These are phyloP conservation scores for Catocala fraxini DNA, from an alignment of 2,888 invertebrate genomes.

Conservation along the genomic window DNA sequence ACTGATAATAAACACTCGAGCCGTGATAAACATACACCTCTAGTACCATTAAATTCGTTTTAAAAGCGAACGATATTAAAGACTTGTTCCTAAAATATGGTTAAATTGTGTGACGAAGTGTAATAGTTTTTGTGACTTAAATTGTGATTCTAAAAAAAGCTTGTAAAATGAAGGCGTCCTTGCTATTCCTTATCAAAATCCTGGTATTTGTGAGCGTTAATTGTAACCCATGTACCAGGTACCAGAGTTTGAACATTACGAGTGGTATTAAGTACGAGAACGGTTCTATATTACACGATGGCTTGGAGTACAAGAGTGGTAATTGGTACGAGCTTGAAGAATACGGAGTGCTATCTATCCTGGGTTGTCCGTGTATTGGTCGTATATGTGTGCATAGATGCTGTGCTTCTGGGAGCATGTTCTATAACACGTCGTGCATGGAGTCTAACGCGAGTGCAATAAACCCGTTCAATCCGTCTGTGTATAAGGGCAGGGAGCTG, in stretches of 20 bases:
- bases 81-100: conserved; percentile 10
- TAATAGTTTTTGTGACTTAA: conserved; percentile 23
- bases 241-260: conserved; percentile 75
- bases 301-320: conserved; percentile 64
- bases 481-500: conserved; percentile 64
- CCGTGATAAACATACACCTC: conserved; percentile 65
- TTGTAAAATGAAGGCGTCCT: conserved; percentile 60
- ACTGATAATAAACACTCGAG: conserved; percentile 70
- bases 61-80: conserved; percentile 4
- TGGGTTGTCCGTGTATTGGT: conserved; percentile 77
- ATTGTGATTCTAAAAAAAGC: conserved; percentile 33
- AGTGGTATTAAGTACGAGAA: conserved; percentile 61
- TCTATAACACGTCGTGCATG: conserved; percentile 58
- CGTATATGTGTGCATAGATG: conserved; percentile 77
- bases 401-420: conserved; percentile 62
- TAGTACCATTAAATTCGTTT: conserved; percentile 54
- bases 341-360: conserved; percentile 49
- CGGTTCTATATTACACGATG: conserved; percentile 67
- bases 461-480: conserved; percentile 71
- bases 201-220: conserved; percentile 44
- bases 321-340: conserved; percentile 68
- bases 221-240: conserved; percentile 63
- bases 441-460: conserved; percentile 56
- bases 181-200: conserved; percentile 44
- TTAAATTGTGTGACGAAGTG: conserved; percentile 17